Conservation (phyloP, 2,797 vertebrate species). For the Erpetoichthys calabaricus region DNA sequence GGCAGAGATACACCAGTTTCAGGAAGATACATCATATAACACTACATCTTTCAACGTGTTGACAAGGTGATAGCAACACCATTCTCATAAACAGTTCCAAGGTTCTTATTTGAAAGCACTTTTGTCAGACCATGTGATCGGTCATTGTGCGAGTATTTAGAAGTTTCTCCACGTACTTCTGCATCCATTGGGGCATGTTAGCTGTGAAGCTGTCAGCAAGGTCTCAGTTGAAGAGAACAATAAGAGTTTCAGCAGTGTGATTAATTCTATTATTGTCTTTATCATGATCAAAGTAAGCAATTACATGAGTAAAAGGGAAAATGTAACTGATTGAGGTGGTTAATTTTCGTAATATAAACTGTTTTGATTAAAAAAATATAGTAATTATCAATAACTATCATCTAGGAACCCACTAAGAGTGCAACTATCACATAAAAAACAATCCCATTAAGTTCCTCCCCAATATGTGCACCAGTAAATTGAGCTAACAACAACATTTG, state of each 20-base stretch:
- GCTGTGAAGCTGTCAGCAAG: constrained; percentile 35
- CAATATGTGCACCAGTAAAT: no score
- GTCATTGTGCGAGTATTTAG: constrained; percentile 27
- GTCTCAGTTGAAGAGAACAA: constrained; percentile 26
- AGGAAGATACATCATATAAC: constrained; percentile 32
- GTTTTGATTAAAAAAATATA: no score
- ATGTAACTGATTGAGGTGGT: not conserved
- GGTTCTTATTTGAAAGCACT: constrained; percentile 18
- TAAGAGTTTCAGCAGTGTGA: constrained; percentile 24
- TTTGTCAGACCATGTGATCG: constrained; percentile 21
- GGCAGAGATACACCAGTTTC: constrained; percentile 25
- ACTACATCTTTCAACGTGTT: constrained; percentile 16
- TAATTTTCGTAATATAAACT: no score
- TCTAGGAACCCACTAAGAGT: no score
- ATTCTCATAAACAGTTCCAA: not conserved
- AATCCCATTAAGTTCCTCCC: no score
- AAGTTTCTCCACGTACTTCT: constrained; percentile 23
- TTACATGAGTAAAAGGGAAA: not conserved
- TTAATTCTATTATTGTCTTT: constrained; percentile 20
- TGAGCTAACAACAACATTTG: no score
- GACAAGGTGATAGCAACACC: not conserved
- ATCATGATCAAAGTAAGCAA: not conserved
- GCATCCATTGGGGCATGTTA: constrained; percentile 36
- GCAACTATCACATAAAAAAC: no score
- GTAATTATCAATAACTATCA: no score